Evolutionary conservation across 1,140 invertebrate genomes (phyloP), one percentile per base, ranked within the genome.

Genomic region (Phortica variegata): DNA sequence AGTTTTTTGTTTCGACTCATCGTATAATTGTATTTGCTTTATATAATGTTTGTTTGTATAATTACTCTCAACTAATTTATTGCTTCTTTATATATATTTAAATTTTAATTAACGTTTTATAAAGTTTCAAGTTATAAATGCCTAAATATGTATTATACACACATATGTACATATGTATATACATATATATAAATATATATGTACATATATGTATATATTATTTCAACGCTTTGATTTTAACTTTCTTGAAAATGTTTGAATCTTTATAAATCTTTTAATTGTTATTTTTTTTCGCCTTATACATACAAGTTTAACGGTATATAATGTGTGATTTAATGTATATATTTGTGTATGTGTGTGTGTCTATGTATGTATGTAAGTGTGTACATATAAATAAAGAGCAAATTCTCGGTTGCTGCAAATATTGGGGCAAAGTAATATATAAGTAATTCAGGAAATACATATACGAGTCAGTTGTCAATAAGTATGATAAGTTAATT

Each of bases 11-110:
- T 34, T 32, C 20, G 33, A 31, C 38, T 33, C 38, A 48, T 44
- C 42, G 53, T 37, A 32, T 43, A 31, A 48, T 42, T 60, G 44
- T 26, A 20, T 43, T 36, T 40, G 39, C 29, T 37, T 21, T 31
- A 32, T 36, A 49, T 41, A 53, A 41, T 52, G 20, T 47, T 57
- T 42, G 57, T 47, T 52, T 52, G 54, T 58, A 47, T 44, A 58
- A 54, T 49, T 58, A 55, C 55, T 58, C 36, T 53, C 59, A 68
- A 60, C 47, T 62, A 59, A 39, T 54, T 65, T 51, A 49, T 43
- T 65, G 45, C 53, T 45, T 15, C 13, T 4, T 34, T n/a, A 4
- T 34, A 15, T 34, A 4, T 34, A 4, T 8, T 9, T 34, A 4
- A 8, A 15, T 34, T 9, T 34, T 9, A n/a, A 34, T 34, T n/a